Evolutionary conservation across 1,140 invertebrate genomes (phyloP).

Genomic region (Heliconius nattereri): DNA sequence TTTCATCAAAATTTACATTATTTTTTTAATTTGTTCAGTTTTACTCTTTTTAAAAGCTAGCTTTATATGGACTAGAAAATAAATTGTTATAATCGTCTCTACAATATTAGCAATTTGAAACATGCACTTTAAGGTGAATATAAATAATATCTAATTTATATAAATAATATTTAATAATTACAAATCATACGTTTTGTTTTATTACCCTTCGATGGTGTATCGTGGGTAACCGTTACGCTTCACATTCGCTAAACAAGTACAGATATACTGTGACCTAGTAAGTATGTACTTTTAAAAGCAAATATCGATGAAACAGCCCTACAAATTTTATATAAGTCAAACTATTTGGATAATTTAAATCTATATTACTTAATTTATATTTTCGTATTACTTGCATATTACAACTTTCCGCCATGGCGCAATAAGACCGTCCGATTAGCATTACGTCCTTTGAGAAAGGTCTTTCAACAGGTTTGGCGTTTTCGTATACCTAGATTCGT

Average conservation of each 20-base stretch:
- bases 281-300: background rate
- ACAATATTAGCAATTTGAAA: background rate
- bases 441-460: constrained; percentile 12
- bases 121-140: background rate
- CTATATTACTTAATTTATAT: background rate
- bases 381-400: background rate
- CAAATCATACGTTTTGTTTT: background rate
- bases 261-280: background rate
- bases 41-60: background rate
- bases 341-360: background rate
- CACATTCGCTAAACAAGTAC: background rate
- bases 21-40: background rate
- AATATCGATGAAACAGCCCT: background rate
- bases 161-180: background rate
- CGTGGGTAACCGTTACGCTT: background rate
- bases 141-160: background rate
- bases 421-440: background rate
- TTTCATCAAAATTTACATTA: constrained; percentile 1
- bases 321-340: background rate
- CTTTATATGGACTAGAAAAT: too few relatives aligned
- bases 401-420: background rate
- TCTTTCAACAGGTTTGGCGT: background rate
- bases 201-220: background rate
- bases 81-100: too few relatives aligned
- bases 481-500: constrained; percentile 5